Evolutionary conservation across 1,140 invertebrate genomes (phyloP), one percentile per base, ranked within the genome.

Genomic region (Leptopilina clavipes): DNA sequence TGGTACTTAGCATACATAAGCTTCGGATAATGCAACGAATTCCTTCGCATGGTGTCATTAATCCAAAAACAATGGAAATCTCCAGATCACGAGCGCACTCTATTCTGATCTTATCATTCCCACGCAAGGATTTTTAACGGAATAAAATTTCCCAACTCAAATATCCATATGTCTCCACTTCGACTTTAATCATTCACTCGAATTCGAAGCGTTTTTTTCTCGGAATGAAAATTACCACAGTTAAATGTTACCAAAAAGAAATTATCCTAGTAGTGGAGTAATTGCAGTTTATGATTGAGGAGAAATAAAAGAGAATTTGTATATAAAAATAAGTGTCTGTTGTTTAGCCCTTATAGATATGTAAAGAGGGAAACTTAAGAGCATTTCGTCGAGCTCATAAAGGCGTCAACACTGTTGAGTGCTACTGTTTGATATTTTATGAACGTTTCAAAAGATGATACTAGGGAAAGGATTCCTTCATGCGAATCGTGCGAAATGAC

Each of bases 1-100:
- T 72, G 71, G 72, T 79, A 79, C 77, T 79, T 79, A 73, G 79
- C 74, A 75, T 75, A 71, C 77, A 79, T 76, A 77, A 70, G 71
- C 71, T 72, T 37, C 14, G 44, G 40, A 72, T 72, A 71, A 40
- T 71, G 37, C 31, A 71, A 40, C 70, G 40, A 40, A 71, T 44
- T 40, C 31, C 70, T 18, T 71, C 37, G 70, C 40, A 43, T 71
- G 17, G 10, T 72, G 17, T 48, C 19, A 72, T 72, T 48, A 25
- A 45, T 44, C 40, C 19, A 22, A 72, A 72, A 45, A 19, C 71
- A 45, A 72, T 48, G 71, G 71, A 72, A 72, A 45, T 48, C 71
- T 72, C 71, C 14, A 25, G 22, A 48, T 48, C 71, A 17, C n/a
- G 19, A 48, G 31, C 48, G n/a, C 12, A 43, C 11, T 17, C 17